Evolutionary conservation across 2,888 invertebrate species (phyloP).

Genomic region (Slavum lentiscoides): DNA sequence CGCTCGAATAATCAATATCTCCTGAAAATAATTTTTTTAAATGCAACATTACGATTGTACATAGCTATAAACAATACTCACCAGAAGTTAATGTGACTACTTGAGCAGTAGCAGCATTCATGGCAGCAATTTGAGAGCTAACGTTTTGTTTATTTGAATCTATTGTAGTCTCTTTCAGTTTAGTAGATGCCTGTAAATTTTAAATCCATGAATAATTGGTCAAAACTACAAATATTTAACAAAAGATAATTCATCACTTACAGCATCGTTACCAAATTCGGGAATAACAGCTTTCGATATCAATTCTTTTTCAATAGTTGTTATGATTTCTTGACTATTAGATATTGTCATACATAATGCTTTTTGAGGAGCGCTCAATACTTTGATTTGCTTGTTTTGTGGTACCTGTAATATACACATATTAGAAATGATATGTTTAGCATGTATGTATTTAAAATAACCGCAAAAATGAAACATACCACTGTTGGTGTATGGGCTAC

Average conservation of each 20-base stretch:
- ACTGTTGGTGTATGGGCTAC: constrained; percentile 82
- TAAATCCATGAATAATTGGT: constrained; percentile 1
- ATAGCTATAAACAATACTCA: constrained; percentile 56
- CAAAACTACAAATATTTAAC: neutral
- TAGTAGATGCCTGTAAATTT: constrained; percentile 70
- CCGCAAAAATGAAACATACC: constrained; percentile 26
- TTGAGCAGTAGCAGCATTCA: constrained; percentile 99
- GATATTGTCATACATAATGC: constrained; percentile 90
- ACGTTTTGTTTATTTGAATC: constrained; percentile 96
- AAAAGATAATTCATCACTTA: constrained; percentile 55
- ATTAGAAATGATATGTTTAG: neutral
- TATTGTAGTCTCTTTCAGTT: constrained; percentile 92
- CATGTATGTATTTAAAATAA: neutral
- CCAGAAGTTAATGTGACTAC: constrained; percentile 87
- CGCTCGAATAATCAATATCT: constrained; percentile 92
- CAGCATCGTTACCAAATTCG: constrained; percentile 78
- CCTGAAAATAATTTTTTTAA: constrained; percentile 55
- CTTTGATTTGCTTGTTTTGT: constrained; percentile 79
- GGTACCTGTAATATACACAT: constrained; percentile 56
- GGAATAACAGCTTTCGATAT: constrained; percentile 68
- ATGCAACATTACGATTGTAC: neutral
- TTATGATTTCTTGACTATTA: constrained; percentile 84
- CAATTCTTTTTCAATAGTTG: constrained; percentile 80
- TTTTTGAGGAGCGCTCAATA: constrained; percentile 87
- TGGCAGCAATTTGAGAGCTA: constrained; percentile 94